Percentiles rank a stretch among this genome's conserved stretches.
Conservation (phyloP, 2,797 vertebrate species). For the Scolopax rusticola region DNA sequence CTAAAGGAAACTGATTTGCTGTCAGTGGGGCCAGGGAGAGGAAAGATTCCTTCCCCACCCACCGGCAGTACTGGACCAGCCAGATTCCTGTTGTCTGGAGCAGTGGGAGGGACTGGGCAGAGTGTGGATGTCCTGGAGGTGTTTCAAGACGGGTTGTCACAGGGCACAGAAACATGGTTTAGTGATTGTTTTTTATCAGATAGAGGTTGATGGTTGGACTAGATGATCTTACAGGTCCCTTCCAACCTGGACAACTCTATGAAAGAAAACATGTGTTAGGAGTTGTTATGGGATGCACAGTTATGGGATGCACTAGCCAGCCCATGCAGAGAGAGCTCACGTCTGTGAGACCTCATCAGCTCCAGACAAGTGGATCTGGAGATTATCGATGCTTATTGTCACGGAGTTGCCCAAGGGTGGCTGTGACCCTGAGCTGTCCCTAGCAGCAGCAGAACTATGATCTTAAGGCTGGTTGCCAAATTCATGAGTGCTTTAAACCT, state of each 20-base stretch:
- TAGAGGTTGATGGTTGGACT: no score
- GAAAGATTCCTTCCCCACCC: rapidly evolving
- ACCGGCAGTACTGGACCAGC: background rate
- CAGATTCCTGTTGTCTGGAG: background rate
- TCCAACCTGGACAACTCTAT: no score
- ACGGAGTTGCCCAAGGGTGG: background rate
- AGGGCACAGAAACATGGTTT: no score
- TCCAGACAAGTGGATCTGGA: background rate
- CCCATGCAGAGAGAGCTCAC: background rate
- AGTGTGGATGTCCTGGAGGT: background rate
- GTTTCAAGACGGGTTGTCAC: no score
- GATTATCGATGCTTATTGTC: background rate
- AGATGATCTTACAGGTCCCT: no score
- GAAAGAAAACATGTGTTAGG: rapidly evolving
- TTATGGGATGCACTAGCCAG: background rate
- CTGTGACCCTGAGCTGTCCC: background rate
- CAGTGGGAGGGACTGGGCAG: background rate
- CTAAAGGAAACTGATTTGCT: background rate
- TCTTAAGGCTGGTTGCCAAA: background rate
- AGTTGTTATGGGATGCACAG: background rate
- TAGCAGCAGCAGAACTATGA: background rate
- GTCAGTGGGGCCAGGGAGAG: background rate
- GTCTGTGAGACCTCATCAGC: background rate
- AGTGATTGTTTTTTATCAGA: no score
- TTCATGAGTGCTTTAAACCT: background rate